Evolutionary conservation across 64 coral and sea anemone genomes (phyloP).

Genomic region (Montipora capricornis): DNA sequence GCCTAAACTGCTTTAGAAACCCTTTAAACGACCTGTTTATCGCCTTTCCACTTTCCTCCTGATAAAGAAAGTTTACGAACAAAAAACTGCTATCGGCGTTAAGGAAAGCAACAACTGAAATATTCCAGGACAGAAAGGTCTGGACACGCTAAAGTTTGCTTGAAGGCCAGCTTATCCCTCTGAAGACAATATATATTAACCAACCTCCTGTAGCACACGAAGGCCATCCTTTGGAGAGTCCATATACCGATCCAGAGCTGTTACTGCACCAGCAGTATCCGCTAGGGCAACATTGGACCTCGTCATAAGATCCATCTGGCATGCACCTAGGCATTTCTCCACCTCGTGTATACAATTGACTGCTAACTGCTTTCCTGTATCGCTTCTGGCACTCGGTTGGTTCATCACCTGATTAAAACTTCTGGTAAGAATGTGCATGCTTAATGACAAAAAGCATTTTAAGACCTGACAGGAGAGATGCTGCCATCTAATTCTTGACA

Average conservation of each 20-base stretch:
- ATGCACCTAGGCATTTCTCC: conserved; percentile 60
- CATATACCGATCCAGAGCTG: conserved; percentile 50
- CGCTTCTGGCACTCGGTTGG: conserved; percentile 78
- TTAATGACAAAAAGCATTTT: too few species aligned
- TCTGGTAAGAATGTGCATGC: neutral
- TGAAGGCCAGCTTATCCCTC: too few species aligned
- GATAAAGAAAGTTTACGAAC: too few species aligned
- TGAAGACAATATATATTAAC: neutral
- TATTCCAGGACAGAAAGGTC: too few species aligned
- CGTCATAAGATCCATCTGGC: conserved; percentile 75
- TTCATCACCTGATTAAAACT: conserved; percentile 42
- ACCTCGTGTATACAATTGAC: conserved; percentile 39
- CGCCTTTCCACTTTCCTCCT: too few species aligned
- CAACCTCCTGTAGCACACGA: conserved; percentile 70
- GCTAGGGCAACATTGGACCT: conserved; percentile 68
- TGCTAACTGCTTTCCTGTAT: conserved; percentile 64
- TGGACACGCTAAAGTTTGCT: too few species aligned
- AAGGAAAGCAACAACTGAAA: too few species aligned
- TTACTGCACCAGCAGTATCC: conserved; percentile 85
- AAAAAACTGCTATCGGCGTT: too few species aligned
- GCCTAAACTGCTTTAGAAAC: too few species aligned
- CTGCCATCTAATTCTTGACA: too few species aligned
- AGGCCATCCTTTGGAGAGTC: conserved; percentile 47
- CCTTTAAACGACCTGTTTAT: too few species aligned
- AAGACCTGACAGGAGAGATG: too few species aligned